These are phyloP conservation scores for Syngnathus acus DNA, from an alignment of 2,797 vertebrate species.

Conservation along the genomic window DNA sequence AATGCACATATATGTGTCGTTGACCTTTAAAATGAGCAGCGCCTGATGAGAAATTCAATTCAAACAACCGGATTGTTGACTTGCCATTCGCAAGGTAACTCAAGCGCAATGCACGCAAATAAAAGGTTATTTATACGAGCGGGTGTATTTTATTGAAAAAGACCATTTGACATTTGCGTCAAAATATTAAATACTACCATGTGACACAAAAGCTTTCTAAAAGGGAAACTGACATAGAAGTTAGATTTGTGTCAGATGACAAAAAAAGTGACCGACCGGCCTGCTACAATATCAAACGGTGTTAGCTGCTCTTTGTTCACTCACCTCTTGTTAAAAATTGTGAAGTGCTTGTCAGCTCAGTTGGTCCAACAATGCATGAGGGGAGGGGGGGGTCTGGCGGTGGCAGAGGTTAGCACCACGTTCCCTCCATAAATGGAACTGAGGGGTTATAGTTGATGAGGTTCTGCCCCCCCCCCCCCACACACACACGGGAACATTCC, in stretches of 20 bases:
- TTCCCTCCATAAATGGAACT: constrained; percentile 39
- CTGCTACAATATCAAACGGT: constrained; percentile 33
- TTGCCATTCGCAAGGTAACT: neutral
- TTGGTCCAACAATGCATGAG: constrained; percentile 32
- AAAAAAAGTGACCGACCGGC: neutral
- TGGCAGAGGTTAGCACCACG: constrained; percentile 33
- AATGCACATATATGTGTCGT: neutral
- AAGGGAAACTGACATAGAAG: neutral
- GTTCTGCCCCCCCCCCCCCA: constrained; percentile 48
- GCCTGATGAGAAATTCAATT: neutral
- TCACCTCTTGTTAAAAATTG: constrained; percentile 47
- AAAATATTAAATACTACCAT: too few relatives aligned
- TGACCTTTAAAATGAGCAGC: neutral
- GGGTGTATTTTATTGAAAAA: too few relatives aligned
- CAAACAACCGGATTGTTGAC: neutral
- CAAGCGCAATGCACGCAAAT: neutral
- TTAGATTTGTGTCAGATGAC: constrained; percentile 19
- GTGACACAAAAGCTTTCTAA: neutral
- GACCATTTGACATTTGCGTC: too few relatives aligned
- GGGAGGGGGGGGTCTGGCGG: constrained; percentile 30
- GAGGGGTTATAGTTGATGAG: constrained; percentile 37
- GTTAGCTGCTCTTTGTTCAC: constrained; percentile 49
- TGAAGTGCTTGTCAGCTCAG: constrained; percentile 44
- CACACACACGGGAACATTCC: constrained; percentile 59
- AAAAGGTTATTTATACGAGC: too few relatives aligned